phyloP scores from a whole-genome alignment of 2,113 vertebrate genomes.

The Zootoca vivipara region DNA sequence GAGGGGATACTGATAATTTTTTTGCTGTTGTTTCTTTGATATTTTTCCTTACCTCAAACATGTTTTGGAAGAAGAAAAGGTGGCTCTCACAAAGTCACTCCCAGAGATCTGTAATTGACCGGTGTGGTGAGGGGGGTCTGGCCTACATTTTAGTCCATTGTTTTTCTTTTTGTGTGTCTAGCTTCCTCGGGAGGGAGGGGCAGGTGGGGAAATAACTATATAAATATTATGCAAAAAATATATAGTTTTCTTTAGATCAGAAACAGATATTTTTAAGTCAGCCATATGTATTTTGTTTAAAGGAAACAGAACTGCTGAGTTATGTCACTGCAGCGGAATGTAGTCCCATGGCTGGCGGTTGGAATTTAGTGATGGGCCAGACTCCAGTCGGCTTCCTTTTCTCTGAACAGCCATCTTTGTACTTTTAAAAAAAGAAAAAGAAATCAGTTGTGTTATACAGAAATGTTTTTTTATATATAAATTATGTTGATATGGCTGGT shows the following conservation, averaged over 20 bases:
- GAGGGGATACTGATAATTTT: slow-evolving; percentile 4
- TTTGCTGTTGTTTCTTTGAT: slow-evolving; percentile 45
- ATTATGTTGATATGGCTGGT: slow-evolving; percentile 75
- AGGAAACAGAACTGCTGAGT: slow-evolving; percentile 55
- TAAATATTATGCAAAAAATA: slow-evolving; percentile 81
- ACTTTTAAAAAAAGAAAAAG: slow-evolving; percentile 51
- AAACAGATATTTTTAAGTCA: slow-evolving; percentile 79
- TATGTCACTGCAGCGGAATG: slow-evolving; percentile 31
- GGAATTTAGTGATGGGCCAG: slow-evolving; percentile 50
- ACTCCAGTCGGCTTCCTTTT: slow-evolving; percentile 73
- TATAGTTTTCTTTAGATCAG: slow-evolving; percentile 81
- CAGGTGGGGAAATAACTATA: slow-evolving; percentile 56
- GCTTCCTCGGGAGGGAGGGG: slow-evolving; percentile 58
- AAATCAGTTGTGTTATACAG: slow-evolving; percentile 67
- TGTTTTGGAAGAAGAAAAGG: slow-evolving; percentile 43
- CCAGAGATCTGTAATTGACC: slow-evolving; percentile 63
- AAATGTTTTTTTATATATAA: slow-evolving; percentile 77
- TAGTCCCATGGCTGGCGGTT: slow-evolving; percentile 49
- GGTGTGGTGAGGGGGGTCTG: slow-evolving; percentile 63
- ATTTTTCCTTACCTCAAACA: slow-evolving; percentile 77
- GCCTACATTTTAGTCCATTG: slow-evolving; percentile 56
- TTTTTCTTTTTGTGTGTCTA: slow-evolving; percentile 57
- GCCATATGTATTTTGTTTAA: slow-evolving; percentile 83
- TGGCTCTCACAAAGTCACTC: slow-evolving; percentile 62
- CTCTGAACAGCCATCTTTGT: slow-evolving; percentile 80